A percentile compares a stretch with the other conserved stretches of the same genome.
These are phyloP conservation scores for Nymphalis polychloros DNA, from an alignment of 2,888 invertebrate species.

Conservation along the genomic window DNA sequence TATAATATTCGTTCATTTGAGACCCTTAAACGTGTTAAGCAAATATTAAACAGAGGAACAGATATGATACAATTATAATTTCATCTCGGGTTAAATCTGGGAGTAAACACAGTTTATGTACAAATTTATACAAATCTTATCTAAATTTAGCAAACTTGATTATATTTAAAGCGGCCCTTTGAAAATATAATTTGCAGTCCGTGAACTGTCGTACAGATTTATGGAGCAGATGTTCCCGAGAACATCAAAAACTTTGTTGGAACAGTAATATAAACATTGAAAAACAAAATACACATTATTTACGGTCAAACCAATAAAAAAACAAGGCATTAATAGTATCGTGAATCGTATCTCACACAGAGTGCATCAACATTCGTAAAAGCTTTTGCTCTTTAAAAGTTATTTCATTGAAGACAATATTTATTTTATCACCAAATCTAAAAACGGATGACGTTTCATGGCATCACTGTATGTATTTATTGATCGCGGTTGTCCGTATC, in stretches of 20 bases:
- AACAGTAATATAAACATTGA: constrained; percentile 30
- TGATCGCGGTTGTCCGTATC: background rate
- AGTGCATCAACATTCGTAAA: constrained; percentile 7
- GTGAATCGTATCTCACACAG: constrained; percentile 12
- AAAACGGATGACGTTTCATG: background rate
- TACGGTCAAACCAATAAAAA: constrained; percentile 25
- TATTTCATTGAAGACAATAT: constrained; percentile 9
- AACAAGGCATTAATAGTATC: constrained; percentile 13
- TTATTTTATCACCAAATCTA: constrained; percentile 7
- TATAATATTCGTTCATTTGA: background rate
- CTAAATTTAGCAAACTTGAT: constrained; percentile 26
- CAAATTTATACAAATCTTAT: constrained; percentile 22
- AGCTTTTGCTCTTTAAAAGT: constrained; percentile 8
- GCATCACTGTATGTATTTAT: background rate
- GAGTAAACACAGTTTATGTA: constrained; percentile 10
- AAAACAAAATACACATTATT: constrained; percentile 27
- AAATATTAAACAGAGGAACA: constrained; percentile 2
- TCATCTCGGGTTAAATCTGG: constrained; percentile 15
- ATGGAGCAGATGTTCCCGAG: constrained; percentile 35
- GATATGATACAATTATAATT: constrained; percentile 13
- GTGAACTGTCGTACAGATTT: constrained; percentile 37
- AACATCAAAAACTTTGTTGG: constrained; percentile 33
- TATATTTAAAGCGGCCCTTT: constrained; percentile 28
- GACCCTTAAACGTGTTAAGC: background rate
- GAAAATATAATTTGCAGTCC: constrained; percentile 37